phyloP scores from a whole-genome alignment of 2,113 vertebrate species.

The Amblyornis subalaris region DNA sequence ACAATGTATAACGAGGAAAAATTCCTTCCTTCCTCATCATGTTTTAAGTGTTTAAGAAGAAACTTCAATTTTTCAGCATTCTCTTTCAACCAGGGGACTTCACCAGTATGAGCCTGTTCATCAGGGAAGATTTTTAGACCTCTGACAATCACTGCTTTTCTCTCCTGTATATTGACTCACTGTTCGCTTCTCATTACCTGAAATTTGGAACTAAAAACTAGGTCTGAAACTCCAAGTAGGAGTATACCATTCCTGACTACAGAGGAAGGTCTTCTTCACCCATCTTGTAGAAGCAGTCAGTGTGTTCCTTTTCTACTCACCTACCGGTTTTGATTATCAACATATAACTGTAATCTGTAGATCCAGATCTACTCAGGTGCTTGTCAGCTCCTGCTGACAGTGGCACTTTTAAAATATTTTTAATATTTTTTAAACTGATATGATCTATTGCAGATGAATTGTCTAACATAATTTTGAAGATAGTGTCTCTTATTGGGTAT shows the following conservation, averaged over 20 bases:
- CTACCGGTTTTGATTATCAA: background rate
- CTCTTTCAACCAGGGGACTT: background rate
- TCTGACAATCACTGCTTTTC: background rate
- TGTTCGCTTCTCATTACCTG: background rate
- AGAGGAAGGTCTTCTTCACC: background rate
- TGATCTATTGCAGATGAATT: background rate
- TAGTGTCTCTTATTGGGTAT: accelerated
- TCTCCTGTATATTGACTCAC: background rate
- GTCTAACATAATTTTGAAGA: background rate
- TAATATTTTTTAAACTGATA: background rate
- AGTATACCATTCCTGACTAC: background rate
- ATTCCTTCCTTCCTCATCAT: background rate
- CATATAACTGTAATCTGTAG: background rate
- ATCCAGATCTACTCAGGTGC: background rate
- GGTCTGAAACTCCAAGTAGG: background rate
- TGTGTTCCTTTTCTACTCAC: background rate
- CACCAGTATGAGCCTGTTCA: background rate
- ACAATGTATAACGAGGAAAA: background rate
- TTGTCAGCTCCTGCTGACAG: background rate
- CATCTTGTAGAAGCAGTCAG: too few species aligned
- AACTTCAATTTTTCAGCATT: background rate
- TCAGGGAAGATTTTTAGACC: background rate
- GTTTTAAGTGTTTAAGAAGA: background rate
- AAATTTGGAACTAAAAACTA: background rate
- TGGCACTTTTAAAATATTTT: background rate